Base-by-base conservation (phyloP, 1,140 invertebrate species). In the Plectrocnemia conspersa region DNA sequence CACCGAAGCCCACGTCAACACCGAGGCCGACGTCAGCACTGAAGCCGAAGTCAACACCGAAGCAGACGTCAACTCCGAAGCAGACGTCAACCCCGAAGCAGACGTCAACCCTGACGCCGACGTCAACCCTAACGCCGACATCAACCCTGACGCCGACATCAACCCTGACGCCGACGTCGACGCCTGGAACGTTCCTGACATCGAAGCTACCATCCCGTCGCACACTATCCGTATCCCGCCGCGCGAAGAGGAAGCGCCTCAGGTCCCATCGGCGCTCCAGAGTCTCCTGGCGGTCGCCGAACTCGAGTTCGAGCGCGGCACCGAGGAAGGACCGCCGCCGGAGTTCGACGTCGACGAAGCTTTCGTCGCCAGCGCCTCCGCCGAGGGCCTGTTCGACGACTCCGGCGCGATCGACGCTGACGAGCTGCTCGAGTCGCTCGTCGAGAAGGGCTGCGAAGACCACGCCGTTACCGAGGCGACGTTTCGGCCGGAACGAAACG, bases 361-460 rank as follows among this genome's bases (percentile, higher is more conserved):
- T 1, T 73, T 68, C 47, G 56, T 65, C 11, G 62, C 38, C 24
- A 70, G 72, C 40, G 66, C 61, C 36, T 68, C 65, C 21, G 69
- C 73, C 44, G 73, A 74, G 55, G 74, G 75, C 52, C 65, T 76
- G 45, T 75, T 76, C 47, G 74, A n/a, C n/a, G n/a, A n/a, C n/a
- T n/a, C n/a, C 41, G 76, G 78, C 54, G 69, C 66, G 11, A 72
- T 68, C 54, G 67, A 57, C 40, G 70, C 68, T 4, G 64, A 68
- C 15, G 77, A 77, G 21, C 61, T 80, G 36, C 66, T 80, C 1
- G 78, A 80, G 58, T 79, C 78, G 1, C 64, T 80, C 25, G 77
- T 80, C 7, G 77, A 80, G 61, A 75, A 78, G 52, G 77, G 77
- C 46, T 80, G 78, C 59, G 78, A 80, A 59, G 77, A 79, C 54